phyloP scores from a whole-genome alignment of 2,797 vertebrate genomes.

The Rhadinocentrus ornatus region DNA sequence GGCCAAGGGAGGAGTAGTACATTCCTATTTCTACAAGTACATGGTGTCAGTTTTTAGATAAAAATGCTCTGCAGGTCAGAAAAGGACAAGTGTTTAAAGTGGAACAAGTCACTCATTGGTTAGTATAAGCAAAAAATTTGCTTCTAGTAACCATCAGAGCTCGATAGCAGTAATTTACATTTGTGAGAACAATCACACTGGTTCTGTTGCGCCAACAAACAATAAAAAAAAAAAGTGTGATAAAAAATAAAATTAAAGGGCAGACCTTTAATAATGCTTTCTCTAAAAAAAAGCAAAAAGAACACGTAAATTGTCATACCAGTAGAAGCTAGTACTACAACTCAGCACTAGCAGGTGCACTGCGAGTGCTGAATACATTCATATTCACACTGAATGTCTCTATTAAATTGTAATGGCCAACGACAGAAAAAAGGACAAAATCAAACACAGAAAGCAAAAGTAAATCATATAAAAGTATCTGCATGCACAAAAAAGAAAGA shows the following conservation, averaged over 20 bases:
- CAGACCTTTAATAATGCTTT: no score
- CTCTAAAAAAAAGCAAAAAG: background rate
- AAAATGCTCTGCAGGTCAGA: background rate
- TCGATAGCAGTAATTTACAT: background rate
- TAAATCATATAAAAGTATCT: background rate
- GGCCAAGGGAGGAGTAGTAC: background rate
- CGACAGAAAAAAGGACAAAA: background rate
- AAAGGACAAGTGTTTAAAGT: background rate
- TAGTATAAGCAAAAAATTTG: background rate
- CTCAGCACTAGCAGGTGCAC: conserved; percentile 1
- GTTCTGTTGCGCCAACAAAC: conserved; percentile 54
- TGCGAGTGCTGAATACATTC: background rate
- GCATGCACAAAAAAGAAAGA: conserved; percentile 3
- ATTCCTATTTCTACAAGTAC: background rate
- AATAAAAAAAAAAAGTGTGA: background rate
- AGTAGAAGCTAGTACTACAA: background rate
- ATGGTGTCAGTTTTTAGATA: background rate
- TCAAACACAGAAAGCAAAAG: conserved; percentile 1
- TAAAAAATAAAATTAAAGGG: background rate
- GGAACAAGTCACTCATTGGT: background rate
- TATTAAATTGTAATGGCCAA: conserved; percentile 7
- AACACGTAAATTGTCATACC: background rate
- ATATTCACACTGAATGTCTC: background rate
- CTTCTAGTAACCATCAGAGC: background rate
- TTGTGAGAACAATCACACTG: conserved; percentile 40